A percentile compares a stretch with the other conserved stretches of the same genome.
Conservation (phyloP, 1,140 invertebrate genomes). For the Pinna nobilis region DNA sequence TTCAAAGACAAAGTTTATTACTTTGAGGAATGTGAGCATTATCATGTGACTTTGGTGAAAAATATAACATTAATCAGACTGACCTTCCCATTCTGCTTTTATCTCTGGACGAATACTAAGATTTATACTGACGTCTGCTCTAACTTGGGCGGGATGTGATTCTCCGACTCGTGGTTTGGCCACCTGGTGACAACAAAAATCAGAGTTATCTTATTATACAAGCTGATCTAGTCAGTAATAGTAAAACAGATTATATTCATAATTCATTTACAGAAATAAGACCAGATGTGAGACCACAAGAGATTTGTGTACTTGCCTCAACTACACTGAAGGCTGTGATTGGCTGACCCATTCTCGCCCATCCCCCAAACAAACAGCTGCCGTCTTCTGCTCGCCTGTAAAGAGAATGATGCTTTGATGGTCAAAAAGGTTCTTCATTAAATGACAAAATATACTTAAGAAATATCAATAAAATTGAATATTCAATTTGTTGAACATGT, state of each 20-base stretch:
- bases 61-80: too few relatives aligned
- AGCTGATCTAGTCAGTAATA: neutral
- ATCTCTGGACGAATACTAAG: constrained; percentile 90
- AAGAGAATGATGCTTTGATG: neutral
- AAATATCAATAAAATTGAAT: neutral
- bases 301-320: constrained; percentile 81
- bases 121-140: constrained; percentile 95
- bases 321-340: constrained; percentile 94
- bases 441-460: neutral
- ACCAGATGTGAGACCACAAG: neutral
- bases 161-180: constrained; percentile 85
- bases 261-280: neutral
- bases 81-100: constrained; percentile 96
- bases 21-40: too few relatives aligned
- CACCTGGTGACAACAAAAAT: constrained; percentile 64
- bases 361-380: constrained; percentile 93
- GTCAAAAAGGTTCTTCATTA: neutral
- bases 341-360: constrained; percentile 98
- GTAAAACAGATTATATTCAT: neutral
- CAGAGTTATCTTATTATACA: neutral
- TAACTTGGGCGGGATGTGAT: constrained; percentile 93
- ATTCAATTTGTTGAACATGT: too few relatives aligned
- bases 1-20: too few relatives aligned
- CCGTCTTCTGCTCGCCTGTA: constrained; percentile 89
- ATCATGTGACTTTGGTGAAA: too few relatives aligned